Conservation (phyloP, 2,113 vertebrate species). For the Pandion haliaetus region DNA sequence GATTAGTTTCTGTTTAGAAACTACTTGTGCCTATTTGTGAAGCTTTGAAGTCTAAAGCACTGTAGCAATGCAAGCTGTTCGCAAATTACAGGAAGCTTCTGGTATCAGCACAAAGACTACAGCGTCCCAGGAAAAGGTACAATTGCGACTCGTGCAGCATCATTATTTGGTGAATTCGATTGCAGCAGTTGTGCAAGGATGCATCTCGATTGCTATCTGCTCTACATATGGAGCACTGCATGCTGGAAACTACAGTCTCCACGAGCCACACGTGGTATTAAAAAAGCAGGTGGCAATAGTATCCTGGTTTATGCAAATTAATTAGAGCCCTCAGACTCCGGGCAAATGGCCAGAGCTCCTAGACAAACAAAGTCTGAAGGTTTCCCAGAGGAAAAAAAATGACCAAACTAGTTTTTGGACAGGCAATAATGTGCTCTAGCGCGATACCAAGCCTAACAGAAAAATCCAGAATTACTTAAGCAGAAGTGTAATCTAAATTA, state of each 20-base stretch:
- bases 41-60: not conserved
- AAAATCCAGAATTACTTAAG: slow-evolving; percentile 12
- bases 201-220: slow-evolving; percentile 4
- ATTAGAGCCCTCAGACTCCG: not conserved
- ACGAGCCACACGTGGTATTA: not conserved
- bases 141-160: not conserved
- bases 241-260: not conserved
- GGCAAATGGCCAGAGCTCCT: not conserved
- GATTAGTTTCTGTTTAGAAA: slow-evolving; percentile 5
- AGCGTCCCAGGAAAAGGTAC: not conserved
- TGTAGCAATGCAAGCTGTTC: not conserved
- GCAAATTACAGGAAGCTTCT: not conserved
- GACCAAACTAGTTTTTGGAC: not conserved
- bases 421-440: not conserved
- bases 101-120: not conserved
- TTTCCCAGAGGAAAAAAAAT: not conserved
- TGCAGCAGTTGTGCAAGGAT: not conserved
- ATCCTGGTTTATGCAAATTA: not conserved
- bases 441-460: not conserved
- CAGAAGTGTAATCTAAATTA: slow-evolving; percentile 29
- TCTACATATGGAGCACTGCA: not conserved
- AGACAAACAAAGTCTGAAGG: not conserved
- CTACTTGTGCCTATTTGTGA: not conserved
- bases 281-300: not conserved
- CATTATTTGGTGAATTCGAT: not conserved